Percentiles rank a stretch among this genome's conserved stretches.
Conservation (phyloP, 2,888 invertebrate genomes). For the Drosophila melanocephala region DNA sequence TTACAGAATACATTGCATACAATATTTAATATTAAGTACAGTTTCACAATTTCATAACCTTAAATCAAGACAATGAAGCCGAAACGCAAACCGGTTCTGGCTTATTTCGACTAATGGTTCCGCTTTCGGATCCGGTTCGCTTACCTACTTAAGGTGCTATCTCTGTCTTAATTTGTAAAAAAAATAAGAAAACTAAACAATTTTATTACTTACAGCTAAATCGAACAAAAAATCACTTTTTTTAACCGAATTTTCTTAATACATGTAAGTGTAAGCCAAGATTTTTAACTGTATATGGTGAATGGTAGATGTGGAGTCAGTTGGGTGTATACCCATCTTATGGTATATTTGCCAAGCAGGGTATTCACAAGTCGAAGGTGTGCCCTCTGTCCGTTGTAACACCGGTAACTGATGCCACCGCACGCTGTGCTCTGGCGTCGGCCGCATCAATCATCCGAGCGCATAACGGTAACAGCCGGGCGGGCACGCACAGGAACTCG, state of each 20-base stretch:
- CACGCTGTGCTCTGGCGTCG: conserved; percentile 44
- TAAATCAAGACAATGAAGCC: background rate
- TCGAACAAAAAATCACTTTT: no score
- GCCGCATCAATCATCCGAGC: conserved; percentile 58
- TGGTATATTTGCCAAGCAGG: conserved; percentile 2
- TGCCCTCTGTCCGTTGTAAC: conserved; percentile 13
- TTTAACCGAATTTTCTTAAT: background rate
- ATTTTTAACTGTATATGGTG: background rate
- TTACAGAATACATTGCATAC: background rate
- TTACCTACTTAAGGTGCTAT: background rate
- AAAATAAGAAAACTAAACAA: no score
- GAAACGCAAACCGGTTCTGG: background rate
- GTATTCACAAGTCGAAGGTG: conserved; percentile 21
- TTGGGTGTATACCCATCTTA: background rate
- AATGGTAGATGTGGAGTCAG: background rate
- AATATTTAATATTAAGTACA: background rate
- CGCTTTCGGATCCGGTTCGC: background rate
- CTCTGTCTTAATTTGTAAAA: no score
- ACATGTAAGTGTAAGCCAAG: background rate
- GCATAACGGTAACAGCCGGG: conserved; percentile 56
- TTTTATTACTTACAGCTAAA: no score
- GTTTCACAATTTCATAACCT: background rate
- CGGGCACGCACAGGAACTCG: conserved; percentile 49
- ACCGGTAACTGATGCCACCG: conserved; percentile 49
- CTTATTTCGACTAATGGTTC: background rate